Evolutionary conservation across 2,797 vertebrate species (phyloP).

Genomic region (Pseudochirops corinnae): DNA sequence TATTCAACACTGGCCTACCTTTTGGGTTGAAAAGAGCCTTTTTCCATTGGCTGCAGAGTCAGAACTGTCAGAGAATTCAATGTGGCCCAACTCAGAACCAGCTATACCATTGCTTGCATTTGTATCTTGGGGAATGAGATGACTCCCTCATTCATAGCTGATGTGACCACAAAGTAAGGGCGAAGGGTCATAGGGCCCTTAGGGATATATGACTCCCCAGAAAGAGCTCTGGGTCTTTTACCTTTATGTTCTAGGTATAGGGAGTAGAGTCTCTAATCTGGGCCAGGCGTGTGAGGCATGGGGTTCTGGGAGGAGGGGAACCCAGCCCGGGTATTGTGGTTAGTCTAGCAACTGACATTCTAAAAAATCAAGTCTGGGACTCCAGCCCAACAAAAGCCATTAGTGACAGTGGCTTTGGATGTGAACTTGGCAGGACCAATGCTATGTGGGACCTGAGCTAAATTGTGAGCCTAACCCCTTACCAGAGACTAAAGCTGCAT

Average conservation of each 20-base stretch:
- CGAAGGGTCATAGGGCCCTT: neutral
- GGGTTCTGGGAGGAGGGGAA: neutral
- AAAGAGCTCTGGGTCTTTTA: neutral
- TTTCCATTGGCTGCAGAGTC: neutral
- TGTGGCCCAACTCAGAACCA: neutral
- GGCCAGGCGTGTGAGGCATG: neutral
- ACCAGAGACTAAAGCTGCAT: neutral
- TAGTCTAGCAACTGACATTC: neutral
- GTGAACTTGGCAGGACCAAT: neutral
- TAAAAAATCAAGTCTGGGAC: neutral
- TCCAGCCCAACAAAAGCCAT: neutral
- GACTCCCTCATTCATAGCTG: neutral
- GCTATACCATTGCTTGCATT: neutral
- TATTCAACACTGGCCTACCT: neutral
- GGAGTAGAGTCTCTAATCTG: too few relatives aligned
- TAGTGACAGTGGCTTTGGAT: neutral
- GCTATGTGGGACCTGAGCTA: neutral
- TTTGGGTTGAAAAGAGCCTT: neutral
- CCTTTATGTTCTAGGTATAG: neutral
- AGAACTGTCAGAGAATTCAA: neutral
- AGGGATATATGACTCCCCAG: neutral
- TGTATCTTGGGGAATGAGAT: neutral
- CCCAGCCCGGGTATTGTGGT: neutral
- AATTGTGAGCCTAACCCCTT: neutral
- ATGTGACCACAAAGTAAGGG: neutral